Evolutionary conservation across 1,140 invertebrate species (phyloP), one percentile per base, ranked within the genome.

Genomic region (Penaeus vannamei): DNA sequence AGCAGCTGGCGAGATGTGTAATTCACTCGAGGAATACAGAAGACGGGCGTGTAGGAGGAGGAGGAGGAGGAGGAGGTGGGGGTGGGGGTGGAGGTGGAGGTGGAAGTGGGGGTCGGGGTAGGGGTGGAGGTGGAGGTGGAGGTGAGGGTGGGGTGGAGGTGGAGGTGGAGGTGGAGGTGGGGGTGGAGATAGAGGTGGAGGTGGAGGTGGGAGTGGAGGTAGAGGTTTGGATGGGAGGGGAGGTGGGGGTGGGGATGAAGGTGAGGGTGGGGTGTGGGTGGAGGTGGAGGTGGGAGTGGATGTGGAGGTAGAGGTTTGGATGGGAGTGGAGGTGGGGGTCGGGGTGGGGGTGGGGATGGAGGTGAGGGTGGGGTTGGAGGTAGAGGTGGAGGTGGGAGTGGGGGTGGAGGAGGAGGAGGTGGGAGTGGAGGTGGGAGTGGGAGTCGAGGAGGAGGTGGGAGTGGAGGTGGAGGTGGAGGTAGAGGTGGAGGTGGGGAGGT

Each of bases 1-100:
- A 80, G 86, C 86, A 46, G 86, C 79, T 69, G 46, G 86, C 83
- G 86, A 87, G 86, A 87, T 69, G 81, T 46, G 80, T 76, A 69
- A 76, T 81, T 83, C 79, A 60, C 79, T 83, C 26, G 53, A 82
- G 62, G 80, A 32, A 72, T 83, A 72, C 42, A 85, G 66, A 85
- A 85, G 84, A 76, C 66, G 36, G 36, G 53, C 53, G 12, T 17
- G 17, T 12, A 53, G 53, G 53, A 53, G 53, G 17, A 53, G 53
- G 53, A 53, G 53, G 53, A 53, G 53, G 53, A 53, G 53, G 53
- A 17, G 5, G 53, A 10, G 53, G 36, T 17, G 60, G 62, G 29
- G 36, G 42, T 29, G 64, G 32, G 3, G 23, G n/a, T 61, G n/a
- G 23, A 53, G 14, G 29, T 36, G 29, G 76, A 32, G 76, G 76